These are phyloP conservation scores for Aporrectodea caliginosa DNA, from an alignment of 1,140 invertebrate species.

Conservation along the genomic window DNA sequence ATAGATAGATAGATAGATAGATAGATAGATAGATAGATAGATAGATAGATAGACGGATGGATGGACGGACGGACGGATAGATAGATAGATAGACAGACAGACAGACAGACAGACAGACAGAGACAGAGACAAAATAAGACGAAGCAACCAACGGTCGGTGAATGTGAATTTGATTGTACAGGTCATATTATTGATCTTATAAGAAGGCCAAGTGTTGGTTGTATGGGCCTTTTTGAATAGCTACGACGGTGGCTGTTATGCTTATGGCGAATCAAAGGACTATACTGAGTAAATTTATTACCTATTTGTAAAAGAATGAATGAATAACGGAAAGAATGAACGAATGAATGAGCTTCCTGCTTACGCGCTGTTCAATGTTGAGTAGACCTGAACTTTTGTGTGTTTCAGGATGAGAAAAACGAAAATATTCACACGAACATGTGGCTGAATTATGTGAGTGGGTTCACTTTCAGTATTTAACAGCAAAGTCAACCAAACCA, in stretches of 20 bases:
- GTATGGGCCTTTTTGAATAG: background rate
- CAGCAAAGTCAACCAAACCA: background rate
- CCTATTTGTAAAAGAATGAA: background rate
- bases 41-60: no score
- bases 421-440: constrained; percentile 22
- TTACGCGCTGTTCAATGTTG: background rate
- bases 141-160: no score
- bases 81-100: no score
- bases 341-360: no score
- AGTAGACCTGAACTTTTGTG: background rate
- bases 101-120: no score
- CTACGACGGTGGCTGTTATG: background rate
- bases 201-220: no score
- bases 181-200: no score
- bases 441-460: constrained; percentile 22
- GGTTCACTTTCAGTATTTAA: background rate
- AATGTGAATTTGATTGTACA: no score
- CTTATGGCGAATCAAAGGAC: background rate
- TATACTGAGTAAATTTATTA: background rate
- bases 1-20: no score
- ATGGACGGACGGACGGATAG: no score
- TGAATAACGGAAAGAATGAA: background rate
- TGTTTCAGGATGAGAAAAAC: constrained; percentile 19
- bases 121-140: no score
- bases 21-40: no score